These are phyloP conservation scores for Cryptotermes secundus DNA, from an alignment of 1,140 invertebrate genomes.

Conservation along the genomic window DNA sequence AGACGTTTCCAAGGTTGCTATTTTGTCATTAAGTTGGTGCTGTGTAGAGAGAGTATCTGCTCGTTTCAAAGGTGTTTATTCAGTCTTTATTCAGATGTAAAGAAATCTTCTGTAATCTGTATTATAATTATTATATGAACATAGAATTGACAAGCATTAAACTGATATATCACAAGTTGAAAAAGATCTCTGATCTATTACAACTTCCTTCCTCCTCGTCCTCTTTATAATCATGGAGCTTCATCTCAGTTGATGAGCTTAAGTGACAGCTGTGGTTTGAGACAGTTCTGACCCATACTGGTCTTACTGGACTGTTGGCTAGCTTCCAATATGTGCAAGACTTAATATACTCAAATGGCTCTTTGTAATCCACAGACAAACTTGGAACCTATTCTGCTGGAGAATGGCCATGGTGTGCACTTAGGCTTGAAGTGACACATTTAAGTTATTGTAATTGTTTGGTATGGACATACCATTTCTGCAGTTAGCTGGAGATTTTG, in stretches of 20 bases:
- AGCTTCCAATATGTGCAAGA: too few species aligned
- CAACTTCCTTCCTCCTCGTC: not conserved
- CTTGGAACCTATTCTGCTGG: too few species aligned
- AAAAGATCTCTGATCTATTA: not conserved
- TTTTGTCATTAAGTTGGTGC: slow-evolving; percentile 31
- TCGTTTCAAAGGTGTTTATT: not conserved
- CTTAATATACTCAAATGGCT: too few species aligned
- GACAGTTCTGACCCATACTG: too few species aligned
- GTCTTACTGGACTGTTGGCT: not conserved
- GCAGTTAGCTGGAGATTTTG: too few species aligned
- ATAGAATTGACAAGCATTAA: slow-evolving; percentile 27
- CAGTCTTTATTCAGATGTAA: slow-evolving; percentile 19
- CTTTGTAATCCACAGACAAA: too few species aligned
- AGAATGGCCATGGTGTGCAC: too few species aligned
- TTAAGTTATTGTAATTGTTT: too few species aligned
- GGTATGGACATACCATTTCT: too few species aligned
- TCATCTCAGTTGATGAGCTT: not conserved
- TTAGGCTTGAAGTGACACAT: too few species aligned
- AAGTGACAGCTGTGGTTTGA: not conserved
- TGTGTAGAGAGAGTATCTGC: slow-evolving; percentile 20
- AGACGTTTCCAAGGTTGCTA: not conserved
- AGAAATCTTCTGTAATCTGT: slow-evolving; percentile 25
- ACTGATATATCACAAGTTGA: slow-evolving; percentile 32
- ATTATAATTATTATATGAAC: slow-evolving; percentile 30
- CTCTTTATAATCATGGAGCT: not conserved